These are phyloP conservation scores for Phoxinus phoxinus DNA, from an alignment of 2,113 vertebrate species.

Conservation along the genomic window DNA sequence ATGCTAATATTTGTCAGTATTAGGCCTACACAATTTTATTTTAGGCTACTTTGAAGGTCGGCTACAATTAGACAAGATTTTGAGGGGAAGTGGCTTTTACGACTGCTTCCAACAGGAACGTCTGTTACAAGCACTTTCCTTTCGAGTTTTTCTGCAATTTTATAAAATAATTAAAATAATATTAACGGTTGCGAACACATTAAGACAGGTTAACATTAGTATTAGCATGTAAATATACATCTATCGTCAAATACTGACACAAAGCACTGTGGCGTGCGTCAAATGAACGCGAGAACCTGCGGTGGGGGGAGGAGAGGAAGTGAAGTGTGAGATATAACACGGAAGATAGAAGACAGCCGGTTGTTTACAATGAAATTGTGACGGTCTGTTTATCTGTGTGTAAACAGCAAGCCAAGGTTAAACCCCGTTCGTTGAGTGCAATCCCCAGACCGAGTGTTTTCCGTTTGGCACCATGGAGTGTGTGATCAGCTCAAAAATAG, in stretches of 20 bases:
- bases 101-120: no score
- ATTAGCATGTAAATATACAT: neutral
- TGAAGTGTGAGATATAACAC: neutral
- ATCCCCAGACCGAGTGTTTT: slow-evolving; percentile 38
- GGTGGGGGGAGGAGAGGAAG: neutral
- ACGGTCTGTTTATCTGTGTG: neutral
- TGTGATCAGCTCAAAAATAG: slow-evolving; percentile 23
- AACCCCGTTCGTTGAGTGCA: neutral
- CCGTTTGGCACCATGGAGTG: slow-evolving; percentile 24
- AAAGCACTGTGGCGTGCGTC: neutral
- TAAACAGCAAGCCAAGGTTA: slow-evolving; percentile 44
- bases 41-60: no score
- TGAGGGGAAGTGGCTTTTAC: neutral
- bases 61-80: neutral
- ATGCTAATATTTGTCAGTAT: no score
- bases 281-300: neutral
- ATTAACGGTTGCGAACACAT: neutral
- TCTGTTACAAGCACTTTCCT: no score
- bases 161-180: neutral
- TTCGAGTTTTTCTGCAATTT: neutral
- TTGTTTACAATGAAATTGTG: neutral
- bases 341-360: neutral
- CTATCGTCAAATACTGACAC: neutral
- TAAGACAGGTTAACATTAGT: neutral
- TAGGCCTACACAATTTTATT: no score